Evolutionary conservation across 2,888 invertebrate genomes (phyloP).

Genomic region (Drosophila stalkeri): DNA sequence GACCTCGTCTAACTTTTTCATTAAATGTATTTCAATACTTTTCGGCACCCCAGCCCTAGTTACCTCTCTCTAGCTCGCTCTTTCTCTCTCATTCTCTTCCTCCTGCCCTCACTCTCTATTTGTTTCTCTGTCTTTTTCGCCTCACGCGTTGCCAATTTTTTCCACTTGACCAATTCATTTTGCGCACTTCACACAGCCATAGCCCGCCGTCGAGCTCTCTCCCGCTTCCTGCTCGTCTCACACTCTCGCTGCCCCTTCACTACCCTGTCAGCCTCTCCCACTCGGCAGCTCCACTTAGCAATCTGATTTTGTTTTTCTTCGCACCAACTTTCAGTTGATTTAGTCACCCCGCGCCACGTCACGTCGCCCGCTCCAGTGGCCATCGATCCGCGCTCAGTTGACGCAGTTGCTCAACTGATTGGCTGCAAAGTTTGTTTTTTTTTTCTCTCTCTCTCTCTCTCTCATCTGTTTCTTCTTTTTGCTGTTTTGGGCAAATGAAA

Average conservation of each 20-base stretch:
- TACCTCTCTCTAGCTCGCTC: no score
- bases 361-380: slow-evolving; percentile 34
- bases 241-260: no score
- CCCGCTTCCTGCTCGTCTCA: background rate
- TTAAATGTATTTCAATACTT: slow-evolving; percentile 80
- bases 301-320: slow-evolving; percentile 79
- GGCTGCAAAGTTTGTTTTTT: slow-evolving; percentile 43
- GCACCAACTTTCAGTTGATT: slow-evolving; percentile 79
- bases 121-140: background rate
- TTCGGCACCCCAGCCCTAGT: slow-evolving; percentile 39
- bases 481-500: slow-evolving; percentile 44
- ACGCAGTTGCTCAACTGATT: slow-evolving; percentile 60
- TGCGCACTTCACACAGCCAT: slow-evolving; percentile 62
- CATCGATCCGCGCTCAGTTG: slow-evolving; percentile 39
- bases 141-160: slow-evolving; percentile 67
- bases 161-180: slow-evolving; percentile 80
- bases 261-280: background rate
- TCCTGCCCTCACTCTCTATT: background rate
- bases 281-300: slow-evolving; percentile 33
- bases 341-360: slow-evolving; percentile 53
- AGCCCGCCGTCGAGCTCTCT: background rate
- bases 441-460: background rate
- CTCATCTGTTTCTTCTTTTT: background rate
- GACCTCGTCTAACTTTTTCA: slow-evolving; percentile 71
- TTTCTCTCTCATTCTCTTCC: no score